phyloP scores from a whole-genome alignment of 1,140 invertebrate genomes.

The Coenobita brevimanus region DNA sequence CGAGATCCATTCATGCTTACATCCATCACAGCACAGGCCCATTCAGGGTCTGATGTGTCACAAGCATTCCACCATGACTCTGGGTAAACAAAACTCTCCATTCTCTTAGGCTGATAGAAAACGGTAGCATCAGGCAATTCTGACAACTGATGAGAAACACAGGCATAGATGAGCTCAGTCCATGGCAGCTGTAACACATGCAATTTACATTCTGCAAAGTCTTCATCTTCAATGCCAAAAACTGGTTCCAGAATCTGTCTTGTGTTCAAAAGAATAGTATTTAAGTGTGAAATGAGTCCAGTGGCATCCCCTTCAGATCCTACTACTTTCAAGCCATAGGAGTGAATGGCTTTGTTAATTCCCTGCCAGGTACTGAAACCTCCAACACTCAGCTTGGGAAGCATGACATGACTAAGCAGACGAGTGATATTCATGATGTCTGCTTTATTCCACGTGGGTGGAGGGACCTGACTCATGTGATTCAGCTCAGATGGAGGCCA shows the following conservation, averaged over 20 bases:
- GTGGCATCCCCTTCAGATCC: background rate
- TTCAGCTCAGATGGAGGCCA: constrained; percentile 52
- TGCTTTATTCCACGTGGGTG: constrained; percentile 39
- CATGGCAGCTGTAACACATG: constrained; percentile 38
- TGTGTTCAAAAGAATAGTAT: constrained; percentile 9
- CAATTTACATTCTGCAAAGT: background rate
- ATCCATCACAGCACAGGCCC: background rate
- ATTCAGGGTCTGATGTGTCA: background rate
- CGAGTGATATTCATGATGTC: background rate
- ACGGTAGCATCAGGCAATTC: constrained; percentile 7
- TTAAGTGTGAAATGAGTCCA: constrained; percentile 35
- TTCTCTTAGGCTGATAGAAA: constrained; percentile 23
- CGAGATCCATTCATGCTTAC: background rate
- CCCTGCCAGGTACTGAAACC: constrained; percentile 1
- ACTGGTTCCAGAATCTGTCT: background rate
- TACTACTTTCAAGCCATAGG: constrained; percentile 12
- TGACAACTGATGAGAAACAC: constrained; percentile 26
- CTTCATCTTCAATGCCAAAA: background rate
- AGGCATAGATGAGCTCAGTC: constrained; percentile 42
- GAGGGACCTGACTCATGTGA: constrained; percentile 28
- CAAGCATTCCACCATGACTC: constrained; percentile 36
- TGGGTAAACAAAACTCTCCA: constrained; percentile 14
- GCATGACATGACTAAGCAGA: background rate
- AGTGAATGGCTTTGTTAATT: background rate
- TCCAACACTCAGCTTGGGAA: background rate